Evolutionary conservation across 2,888 invertebrate species (phyloP).

Genomic region (Athripsodes cinereus): DNA sequence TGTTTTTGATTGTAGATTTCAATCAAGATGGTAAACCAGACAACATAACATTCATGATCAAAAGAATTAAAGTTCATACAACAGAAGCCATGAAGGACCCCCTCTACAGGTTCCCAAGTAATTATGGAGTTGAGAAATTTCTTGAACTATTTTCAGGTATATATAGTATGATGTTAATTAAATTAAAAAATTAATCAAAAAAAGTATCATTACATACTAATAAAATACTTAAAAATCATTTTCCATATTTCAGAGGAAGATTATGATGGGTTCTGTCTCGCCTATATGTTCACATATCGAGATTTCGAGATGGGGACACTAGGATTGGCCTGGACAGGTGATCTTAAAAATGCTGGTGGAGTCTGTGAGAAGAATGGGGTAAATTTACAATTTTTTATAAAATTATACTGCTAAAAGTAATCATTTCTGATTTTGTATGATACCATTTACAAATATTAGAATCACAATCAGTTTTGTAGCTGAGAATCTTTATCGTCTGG

Average conservation of each 20-base stretch:
- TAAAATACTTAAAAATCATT: too few relatives aligned
- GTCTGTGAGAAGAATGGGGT: conserved; percentile 97
- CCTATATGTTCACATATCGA: conserved; percentile 97
- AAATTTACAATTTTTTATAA: too few relatives aligned
- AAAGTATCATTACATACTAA: too few relatives aligned
- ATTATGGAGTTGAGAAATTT: conserved; percentile 98
- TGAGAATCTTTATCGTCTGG: too few relatives aligned
- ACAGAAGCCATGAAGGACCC: conserved; percentile 78
- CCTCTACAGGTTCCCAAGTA: conserved; percentile 83
- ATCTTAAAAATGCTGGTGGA: conserved; percentile 93
- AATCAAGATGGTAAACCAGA: conserved; percentile 88
- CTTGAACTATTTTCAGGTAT: conserved; percentile 92
- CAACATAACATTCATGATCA: conserved; percentile 93
- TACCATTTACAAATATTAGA: too few relatives aligned
- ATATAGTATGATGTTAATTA: not conserved
- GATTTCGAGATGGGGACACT: conserved; percentile 95
- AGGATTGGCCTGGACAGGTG: conserved; percentile 97
- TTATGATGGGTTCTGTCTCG: conserved; percentile 96
- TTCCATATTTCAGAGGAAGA: conserved; percentile 73
- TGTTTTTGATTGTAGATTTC: conserved; percentile 68
- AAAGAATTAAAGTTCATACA: conserved; percentile 90
- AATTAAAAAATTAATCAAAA: too few relatives aligned
- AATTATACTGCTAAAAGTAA: too few relatives aligned
- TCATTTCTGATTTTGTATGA: too few relatives aligned
- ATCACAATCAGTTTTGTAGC: too few relatives aligned